Evolutionary conservation across 2,888 invertebrate genomes (phyloP), one percentile per base, ranked within the genome.

Genomic region (Corbicula japonica): DNA sequence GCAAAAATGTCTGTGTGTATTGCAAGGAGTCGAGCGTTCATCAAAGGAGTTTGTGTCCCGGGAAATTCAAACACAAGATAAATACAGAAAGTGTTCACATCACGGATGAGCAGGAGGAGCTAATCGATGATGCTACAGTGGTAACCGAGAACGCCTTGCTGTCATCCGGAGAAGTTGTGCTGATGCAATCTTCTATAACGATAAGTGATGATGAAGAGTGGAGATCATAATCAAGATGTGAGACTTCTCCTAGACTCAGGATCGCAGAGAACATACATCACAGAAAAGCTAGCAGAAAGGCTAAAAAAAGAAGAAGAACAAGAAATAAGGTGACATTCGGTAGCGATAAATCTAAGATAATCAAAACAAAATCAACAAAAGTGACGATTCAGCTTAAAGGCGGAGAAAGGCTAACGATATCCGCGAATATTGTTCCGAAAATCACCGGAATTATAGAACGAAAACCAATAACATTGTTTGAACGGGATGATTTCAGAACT

Each of bases 11-110:
- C 5, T 76, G 76, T 70, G 63, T 69, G 18, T 60, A 70, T 60
- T 70, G 70, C 32, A 21, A n/a, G 15, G 38, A 70, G 38, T 21
- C 26, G 38, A 65, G 63, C 28, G n/a, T 50, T 15, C 70, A 76
- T 38, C 76, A 76, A n/a, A 56, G 76, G 58, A 76, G 70, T 50
- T 34, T 76, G 2, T 76, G 76, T n/a, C n/a, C n/a, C n/a, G n/a
- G n/a, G n/a, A n/a, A n/a, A n/a, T n/a, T n/a, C n/a, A n/a, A n/a
- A n/a, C n/a, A n/a, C n/a, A n/a, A n/a, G n/a, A n/a, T n/a, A n/a
- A n/a, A n/a, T n/a, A n/a, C n/a, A n/a, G n/a, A n/a, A n/a, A n/a
- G n/a, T n/a, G n/a, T n/a, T n/a, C n/a, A n/a, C n/a, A n/a, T n/a
- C n/a, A n/a, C n/a, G n/a, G n/a, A n/a, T n/a, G n/a, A n/a, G n/a